Conservation (phyloP, 2,113 vertebrate species). For the Entosphenus tridentatus region DNA sequence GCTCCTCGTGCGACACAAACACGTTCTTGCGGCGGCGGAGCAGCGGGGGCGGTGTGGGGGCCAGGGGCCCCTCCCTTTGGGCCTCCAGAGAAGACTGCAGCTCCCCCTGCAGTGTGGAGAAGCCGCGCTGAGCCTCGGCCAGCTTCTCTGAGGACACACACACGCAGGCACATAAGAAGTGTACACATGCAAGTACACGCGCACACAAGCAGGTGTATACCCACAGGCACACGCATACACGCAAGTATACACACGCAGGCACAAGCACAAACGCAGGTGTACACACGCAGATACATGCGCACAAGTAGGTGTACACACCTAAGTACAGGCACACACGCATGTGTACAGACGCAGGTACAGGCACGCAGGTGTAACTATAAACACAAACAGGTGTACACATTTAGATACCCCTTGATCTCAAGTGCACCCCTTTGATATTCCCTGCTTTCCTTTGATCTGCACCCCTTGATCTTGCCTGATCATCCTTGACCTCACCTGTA, state of each 20-base stretch:
- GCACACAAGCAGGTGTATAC: neutral
- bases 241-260: neutral
- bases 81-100: conserved; percentile 75
- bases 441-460: no score
- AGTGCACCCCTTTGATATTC: no score
- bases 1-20: conserved; percentile 80
- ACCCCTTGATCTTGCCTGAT: no score
- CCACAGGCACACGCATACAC: neutral
- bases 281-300: neutral
- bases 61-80: conserved; percentile 51
- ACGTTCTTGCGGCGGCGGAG: conserved; percentile 55
- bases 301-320: neutral
- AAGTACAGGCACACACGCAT: neutral
- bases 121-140: conserved; percentile 73
- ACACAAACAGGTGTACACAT: no score
- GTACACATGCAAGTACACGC: neutral
- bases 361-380: neutral
- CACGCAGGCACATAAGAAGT: neutral
- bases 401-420: no score
- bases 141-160: conserved; percentile 46
- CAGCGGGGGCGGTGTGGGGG: conserved; percentile 31
- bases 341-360: neutral
- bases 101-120: conserved; percentile 76
- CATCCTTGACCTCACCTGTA: no score
- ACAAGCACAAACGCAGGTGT: neutral